Conservation (phyloP, 1,140 invertebrate genomes). For the Rhopalosiphum maidis region DNA sequence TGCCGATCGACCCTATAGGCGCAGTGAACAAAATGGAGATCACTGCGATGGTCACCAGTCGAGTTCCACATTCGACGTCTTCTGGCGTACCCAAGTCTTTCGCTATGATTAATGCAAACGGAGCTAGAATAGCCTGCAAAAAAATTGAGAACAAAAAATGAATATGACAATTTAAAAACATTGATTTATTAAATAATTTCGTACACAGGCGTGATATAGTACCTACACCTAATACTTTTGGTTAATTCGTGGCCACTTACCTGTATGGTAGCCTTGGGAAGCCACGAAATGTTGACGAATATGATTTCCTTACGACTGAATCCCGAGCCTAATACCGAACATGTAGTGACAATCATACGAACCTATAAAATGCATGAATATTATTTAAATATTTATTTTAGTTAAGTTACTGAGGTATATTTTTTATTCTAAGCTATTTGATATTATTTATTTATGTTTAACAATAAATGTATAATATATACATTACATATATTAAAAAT, state of each 20-base stretch:
- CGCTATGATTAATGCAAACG: slow-evolving; percentile 69
- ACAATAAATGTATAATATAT: too few species aligned
- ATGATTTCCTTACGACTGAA: slow-evolving; percentile 72
- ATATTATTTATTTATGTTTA: not conserved
- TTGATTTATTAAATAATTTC: not conserved
- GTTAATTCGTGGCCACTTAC: slow-evolving; percentile 62
- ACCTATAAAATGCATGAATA: not conserved
- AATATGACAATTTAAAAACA: slow-evolving; percentile 7
- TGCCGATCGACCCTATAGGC: slow-evolving; percentile 70
- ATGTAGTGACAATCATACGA: slow-evolving; percentile 60
- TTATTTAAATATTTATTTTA: not conserved
- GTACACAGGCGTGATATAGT: not conserved
- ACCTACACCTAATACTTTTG: not conserved
- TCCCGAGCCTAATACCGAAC: slow-evolving; percentile 68
- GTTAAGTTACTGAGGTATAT: not conserved
- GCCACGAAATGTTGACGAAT: slow-evolving; percentile 76
- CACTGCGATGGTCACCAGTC: slow-evolving; percentile 73
- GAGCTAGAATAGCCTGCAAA: slow-evolving; percentile 69
- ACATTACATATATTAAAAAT: too few species aligned
- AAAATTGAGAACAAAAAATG: slow-evolving; percentile 21
- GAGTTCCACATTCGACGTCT: slow-evolving; percentile 61
- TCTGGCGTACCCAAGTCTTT: slow-evolving; percentile 59
- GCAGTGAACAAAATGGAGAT: slow-evolving; percentile 77
- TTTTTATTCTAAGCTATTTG: not conserved
- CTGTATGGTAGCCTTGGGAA: slow-evolving; percentile 79